Evolutionary conservation across 2,797 vertebrate species (phyloP).

Genomic region (Acropternis orthonyx): DNA sequence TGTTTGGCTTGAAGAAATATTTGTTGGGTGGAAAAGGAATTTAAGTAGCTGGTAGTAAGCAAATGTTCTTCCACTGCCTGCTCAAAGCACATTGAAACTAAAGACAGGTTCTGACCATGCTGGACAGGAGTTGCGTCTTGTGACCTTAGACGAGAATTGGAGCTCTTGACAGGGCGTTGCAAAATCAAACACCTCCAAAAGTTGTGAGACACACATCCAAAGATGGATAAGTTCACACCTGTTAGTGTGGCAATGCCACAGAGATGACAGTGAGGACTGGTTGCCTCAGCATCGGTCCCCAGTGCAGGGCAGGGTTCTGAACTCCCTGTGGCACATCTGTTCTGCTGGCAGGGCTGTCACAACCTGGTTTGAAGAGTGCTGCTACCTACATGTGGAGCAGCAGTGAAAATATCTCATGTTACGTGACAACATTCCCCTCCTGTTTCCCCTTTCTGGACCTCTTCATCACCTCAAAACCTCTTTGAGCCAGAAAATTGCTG

Average conservation of each 20-base stretch:
- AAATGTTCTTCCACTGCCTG: neutral
- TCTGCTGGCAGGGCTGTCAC: neutral
- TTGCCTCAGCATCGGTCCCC: neutral
- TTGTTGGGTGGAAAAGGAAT: conserved; percentile 4
- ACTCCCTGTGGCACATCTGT: neutral
- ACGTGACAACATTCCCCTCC: neutral
- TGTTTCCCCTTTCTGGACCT: neutral
- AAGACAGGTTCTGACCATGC: neutral
- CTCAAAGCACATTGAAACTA: neutral
- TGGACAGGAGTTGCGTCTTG: neutral
- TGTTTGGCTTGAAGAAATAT: conserved; percentile 27
- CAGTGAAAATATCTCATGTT: neutral
- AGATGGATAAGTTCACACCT: neutral
- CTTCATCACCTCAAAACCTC: neutral
- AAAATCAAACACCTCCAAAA: neutral
- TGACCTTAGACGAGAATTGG: neutral
- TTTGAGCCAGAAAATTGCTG: neutral
- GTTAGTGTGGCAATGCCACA: neutral
- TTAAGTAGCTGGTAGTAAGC: neutral
- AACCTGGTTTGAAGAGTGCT: neutral
- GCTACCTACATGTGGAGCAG: neutral
- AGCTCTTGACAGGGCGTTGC: neutral
- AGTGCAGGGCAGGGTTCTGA: neutral
- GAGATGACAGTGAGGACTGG: neutral
- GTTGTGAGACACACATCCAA: neutral